These are phyloP conservation scores for Apostichopus californicus DNA, from an alignment of 35 echinoderm and acorn worm species.

Conservation along the genomic window DNA sequence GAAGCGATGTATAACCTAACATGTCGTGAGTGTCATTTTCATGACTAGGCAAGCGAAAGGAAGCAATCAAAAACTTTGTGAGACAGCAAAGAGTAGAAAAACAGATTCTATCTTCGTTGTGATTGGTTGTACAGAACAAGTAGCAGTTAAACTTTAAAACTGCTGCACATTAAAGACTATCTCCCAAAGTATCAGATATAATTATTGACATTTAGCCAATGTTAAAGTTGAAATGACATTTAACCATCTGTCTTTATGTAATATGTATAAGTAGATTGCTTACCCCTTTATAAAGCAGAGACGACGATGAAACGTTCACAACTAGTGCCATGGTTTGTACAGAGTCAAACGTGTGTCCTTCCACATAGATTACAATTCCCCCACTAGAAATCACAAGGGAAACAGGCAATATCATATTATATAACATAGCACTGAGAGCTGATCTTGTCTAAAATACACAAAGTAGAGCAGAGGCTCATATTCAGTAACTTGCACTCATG, in stretches of 20 bases:
- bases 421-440: too few relatives aligned
- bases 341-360: background rate
- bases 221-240: too few relatives aligned
- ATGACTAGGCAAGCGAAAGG: background rate
- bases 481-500: too few relatives aligned
- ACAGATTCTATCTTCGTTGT: background rate
- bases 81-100: background rate
- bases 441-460: too few relatives aligned
- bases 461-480: too few relatives aligned
- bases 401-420: background rate
- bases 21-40: background rate
- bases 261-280: background rate
- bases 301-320: background rate
- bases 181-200: background rate
- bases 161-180: background rate
- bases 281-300: background rate
- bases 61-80: background rate
- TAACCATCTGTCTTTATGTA: too few relatives aligned
- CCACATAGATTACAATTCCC: background rate
- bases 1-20: background rate
- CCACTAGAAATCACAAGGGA: background rate
- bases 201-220: background rate
- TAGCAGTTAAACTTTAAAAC: background rate
- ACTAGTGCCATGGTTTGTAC: constrained; percentile 13
- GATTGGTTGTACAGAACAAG: background rate